These are phyloP conservation scores for Drosophila setifemur DNA, from an alignment of 1,140 invertebrate species.

Conservation along the genomic window DNA sequence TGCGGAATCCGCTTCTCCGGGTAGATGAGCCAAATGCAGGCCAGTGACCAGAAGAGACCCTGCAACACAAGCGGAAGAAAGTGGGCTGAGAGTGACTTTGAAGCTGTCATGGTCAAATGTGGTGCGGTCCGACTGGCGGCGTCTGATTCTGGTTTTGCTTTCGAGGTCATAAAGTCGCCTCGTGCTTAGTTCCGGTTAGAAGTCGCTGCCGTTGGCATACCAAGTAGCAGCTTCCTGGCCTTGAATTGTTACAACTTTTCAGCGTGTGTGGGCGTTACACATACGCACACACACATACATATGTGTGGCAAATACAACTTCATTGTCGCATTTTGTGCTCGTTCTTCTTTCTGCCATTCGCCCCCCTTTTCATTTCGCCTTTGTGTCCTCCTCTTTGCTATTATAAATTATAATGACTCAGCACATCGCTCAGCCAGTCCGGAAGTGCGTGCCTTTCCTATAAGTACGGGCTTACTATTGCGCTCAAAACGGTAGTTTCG, in stretches of 20 bases:
- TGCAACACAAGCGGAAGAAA: conserved; percentile 67
- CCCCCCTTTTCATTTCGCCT: conserved; percentile 17
- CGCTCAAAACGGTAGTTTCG: not conserved
- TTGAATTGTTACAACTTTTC: conserved; percentile 69
- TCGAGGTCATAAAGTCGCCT: conserved; percentile 69
- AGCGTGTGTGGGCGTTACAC: conserved; percentile 18
- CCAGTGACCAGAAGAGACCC: conserved; percentile 90
- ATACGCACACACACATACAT: conserved; percentile 1
- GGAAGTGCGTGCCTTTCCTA: conserved; percentile 54
- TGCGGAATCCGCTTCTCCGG: conserved; percentile 87
- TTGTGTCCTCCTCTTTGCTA: conserved; percentile 32
- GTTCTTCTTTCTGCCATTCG: conserved; percentile 14
- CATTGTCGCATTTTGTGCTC: conserved; percentile 71
- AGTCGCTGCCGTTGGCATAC: conserved; percentile 53
- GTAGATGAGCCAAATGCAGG: conserved; percentile 88
- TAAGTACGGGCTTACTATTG: conserved; percentile 1
- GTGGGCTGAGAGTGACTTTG: conserved; percentile 19
- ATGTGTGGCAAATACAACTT: conserved; percentile 39
- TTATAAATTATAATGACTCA: conserved; percentile 81
- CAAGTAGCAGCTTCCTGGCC: conserved; percentile 53
- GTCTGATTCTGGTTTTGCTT: conserved; percentile 20
- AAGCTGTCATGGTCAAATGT: conserved; percentile 34
- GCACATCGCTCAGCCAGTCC: conserved; percentile 39
- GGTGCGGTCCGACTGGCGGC: conserved; percentile 18
- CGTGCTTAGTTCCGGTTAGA: conserved; percentile 44